These are phyloP conservation scores for Ashinkailepas kermadecensis DNA, from an alignment of 2,888 invertebrate species.

Conservation along the genomic window DNA sequence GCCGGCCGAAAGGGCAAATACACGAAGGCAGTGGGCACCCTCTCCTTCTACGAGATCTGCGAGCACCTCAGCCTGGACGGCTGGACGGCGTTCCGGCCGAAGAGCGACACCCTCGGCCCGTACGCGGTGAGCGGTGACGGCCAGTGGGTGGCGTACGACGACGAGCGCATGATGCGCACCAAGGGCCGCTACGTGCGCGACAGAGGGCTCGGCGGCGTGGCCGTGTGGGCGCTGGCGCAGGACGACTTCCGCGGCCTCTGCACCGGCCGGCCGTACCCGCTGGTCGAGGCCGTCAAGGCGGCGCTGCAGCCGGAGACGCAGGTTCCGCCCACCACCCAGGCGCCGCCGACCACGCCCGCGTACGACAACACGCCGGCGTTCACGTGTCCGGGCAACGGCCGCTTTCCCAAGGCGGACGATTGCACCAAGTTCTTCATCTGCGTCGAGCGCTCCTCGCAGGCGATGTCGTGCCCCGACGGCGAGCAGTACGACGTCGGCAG, in stretches of 20 bases:
- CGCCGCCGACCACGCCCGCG: not conserved
- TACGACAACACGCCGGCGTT: not conserved
- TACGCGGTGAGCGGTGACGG: not conserved
- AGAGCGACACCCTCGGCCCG: not conserved
- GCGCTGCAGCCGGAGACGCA: not conserved
- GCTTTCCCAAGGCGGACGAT: not conserved
- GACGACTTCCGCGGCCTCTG: not conserved
- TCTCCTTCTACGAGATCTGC: not conserved
- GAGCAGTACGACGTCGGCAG: not conserved
- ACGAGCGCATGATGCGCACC: not conserved
- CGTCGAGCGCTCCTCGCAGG: not conserved
- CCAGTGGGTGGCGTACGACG: slow-evolving; percentile 1
- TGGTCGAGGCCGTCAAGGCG: not conserved
- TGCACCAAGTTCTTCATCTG: not conserved
- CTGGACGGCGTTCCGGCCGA: not conserved
- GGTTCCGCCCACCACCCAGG: not conserved
- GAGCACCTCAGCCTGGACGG: slow-evolving; percentile 39
- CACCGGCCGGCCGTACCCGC: not conserved
- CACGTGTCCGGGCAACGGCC: not conserved
- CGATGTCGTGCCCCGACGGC: not conserved
- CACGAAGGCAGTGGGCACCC: not conserved
- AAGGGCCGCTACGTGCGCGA: slow-evolving; percentile 47
- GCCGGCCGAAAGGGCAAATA: not conserved
- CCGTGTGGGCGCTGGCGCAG: slow-evolving; percentile 30
- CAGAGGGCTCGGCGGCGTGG: slow-evolving; percentile 37